Percentiles rank a stretch among this genome's conserved stretches.
phyloP scores from a whole-genome alignment of 2,113 vertebrate genomes.

The Cynopterus brachyotis region DNA sequence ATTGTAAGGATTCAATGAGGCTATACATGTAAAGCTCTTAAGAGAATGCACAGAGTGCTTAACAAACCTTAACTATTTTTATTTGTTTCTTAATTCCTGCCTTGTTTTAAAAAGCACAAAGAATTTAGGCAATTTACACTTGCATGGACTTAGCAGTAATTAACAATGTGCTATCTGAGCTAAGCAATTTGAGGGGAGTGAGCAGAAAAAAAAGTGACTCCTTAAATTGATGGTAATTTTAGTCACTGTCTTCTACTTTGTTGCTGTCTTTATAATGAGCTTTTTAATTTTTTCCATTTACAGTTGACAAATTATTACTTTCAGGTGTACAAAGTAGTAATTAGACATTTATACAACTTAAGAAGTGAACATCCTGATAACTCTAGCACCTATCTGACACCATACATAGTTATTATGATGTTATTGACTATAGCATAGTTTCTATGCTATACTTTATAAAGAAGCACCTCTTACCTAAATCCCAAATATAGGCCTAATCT shows the following conservation, averaged over 20 bases:
- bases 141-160: neutral
- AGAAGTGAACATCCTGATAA: neutral
- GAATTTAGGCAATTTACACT: neutral
- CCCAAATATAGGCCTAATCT: constrained; percentile 79
- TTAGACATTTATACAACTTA: neutral
- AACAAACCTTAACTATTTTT: neutral
- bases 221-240: neutral
- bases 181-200: accelerated
- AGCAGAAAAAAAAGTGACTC: neutral
- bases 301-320: neutral
- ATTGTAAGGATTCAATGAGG: neutral
- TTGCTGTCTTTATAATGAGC: neutral
- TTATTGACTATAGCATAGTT: neutral
- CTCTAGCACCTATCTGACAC: neutral
- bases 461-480: neutral
- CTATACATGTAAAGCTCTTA: neutral
- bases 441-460: neutral
- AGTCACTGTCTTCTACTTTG: neutral
- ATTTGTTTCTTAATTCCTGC: neutral
- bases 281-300: neutral
- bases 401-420: neutral
- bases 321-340: neutral
- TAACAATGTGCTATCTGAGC: neutral
- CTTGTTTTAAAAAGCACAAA: constrained; percentile 16
- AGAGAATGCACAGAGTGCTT: neutral